A percentile compares a stretch with the other conserved stretches of the same genome.
Evolutionary conservation across 1,140 invertebrate genomes (phyloP).

Genomic region (Drosophila melanogaster): DNA sequence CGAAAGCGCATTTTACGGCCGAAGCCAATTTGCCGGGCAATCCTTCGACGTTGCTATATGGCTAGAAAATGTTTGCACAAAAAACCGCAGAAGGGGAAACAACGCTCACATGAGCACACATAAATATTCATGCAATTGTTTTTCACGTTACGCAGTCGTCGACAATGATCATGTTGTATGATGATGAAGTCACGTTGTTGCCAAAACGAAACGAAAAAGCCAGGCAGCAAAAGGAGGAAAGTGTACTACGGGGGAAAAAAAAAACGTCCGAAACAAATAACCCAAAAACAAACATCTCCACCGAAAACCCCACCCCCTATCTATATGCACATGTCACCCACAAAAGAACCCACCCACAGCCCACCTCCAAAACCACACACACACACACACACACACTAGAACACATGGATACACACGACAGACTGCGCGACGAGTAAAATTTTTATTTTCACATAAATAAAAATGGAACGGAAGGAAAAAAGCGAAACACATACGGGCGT

Average conservation of each 20-base stretch:
- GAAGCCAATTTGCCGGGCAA: conserved; percentile 72
- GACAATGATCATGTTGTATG: conserved; percentile 34
- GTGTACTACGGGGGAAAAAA: background rate
- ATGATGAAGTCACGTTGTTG: conserved; percentile 67
- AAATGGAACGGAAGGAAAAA: conserved; percentile 17
- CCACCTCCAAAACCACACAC: conserved; percentile 2
- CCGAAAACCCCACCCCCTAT: background rate
- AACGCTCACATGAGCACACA: conserved; percentile 35
- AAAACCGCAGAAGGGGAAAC: conserved; percentile 25
- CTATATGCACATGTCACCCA: conserved; percentile 62
- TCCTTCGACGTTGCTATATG: conserved; percentile 63
- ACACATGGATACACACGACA: conserved; percentile 14
- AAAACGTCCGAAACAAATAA: conserved; percentile 21
- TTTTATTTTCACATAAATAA: conserved; percentile 51
- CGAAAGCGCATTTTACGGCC: conserved; percentile 74
- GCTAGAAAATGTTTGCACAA: conserved; percentile 42
- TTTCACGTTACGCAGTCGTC: conserved; percentile 42
- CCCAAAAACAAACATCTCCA: conserved; percentile 31
- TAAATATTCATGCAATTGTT: conserved; percentile 59
- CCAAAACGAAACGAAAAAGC: conserved; percentile 55
- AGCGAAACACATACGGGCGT: conserved; percentile 35
- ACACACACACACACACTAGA: conserved; percentile 1
- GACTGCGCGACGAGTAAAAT: conserved; percentile 35
- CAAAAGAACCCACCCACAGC: conserved; percentile 10
- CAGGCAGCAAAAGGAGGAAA: conserved; percentile 9